Base-by-base conservation (phyloP, 2,797 vertebrate genomes). In the Borostomias antarcticus region DNA sequence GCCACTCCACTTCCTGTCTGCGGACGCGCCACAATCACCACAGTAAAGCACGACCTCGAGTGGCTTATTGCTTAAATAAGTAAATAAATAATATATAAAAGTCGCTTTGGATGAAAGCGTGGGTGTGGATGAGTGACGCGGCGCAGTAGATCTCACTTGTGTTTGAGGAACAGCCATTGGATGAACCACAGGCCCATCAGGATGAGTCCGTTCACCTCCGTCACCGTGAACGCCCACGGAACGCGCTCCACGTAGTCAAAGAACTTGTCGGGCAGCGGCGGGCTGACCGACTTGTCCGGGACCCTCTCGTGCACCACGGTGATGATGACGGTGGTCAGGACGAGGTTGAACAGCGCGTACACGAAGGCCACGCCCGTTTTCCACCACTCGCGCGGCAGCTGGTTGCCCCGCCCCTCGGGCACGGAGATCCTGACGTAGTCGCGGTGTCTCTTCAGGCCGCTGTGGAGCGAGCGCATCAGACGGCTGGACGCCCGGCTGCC, bases 211-310 rank as follows among this genome's bases (percentile, higher is more conserved):
- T 94, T 97, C 83, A 95, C 93, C 92, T 98, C 97, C 37, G 95
- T 96, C 86, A 98, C 91, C 74, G 92, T 95, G 91, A 99, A 98
- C 23, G 97, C 97, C 97, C 97, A 98, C 1, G 93, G 85, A 30
- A 95, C 89, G 0, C 95, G 93, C 75, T 94, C 93, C 68, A 98
- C 76, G 58, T 96, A 96, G 88, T 98, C 96, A 56, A 98, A 98
- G 86, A 99, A 98, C 85, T 98, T 98, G 83, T 99, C 97, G 1
- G 97, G 97, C 77, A 99, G 93, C 0, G 97, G 97, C 64, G 96
- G 96, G 85, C 88, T 96, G 43, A 92, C 77, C 9, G 95, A 92
- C 84, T 96, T 96, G 82, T 96, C 95, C 17, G 97, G 96, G 3
- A 99, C 97, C 67, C 97, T 86, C 84, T 99, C 97, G 9, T 99